Conservation (phyloP, 2,797 vertebrate genomes). For the Ceryle rudis region DNA sequence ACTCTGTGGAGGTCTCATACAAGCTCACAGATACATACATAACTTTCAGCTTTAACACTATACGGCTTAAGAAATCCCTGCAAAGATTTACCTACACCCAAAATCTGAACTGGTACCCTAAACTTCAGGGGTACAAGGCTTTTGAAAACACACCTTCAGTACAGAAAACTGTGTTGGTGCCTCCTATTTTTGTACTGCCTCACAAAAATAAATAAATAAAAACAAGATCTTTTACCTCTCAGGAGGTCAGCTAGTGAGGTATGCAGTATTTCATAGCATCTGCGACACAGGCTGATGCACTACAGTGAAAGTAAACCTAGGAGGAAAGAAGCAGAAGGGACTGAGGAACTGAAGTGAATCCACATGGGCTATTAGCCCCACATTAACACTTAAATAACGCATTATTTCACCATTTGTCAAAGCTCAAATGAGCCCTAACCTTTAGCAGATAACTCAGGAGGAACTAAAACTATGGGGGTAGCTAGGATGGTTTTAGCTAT, state of each 20-base stretch:
- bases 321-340: neutral
- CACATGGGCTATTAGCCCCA: conserved; percentile 52
- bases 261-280: conserved; percentile 28
- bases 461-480: neutral
- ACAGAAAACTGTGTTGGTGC: neutral
- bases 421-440: conserved; percentile 17
- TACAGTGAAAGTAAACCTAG: conserved; percentile 62
- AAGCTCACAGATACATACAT: neutral
- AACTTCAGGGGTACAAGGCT: neutral
- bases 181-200: neutral
- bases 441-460: conserved; percentile 15
- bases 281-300: conserved; percentile 47
- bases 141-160: neutral
- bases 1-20: neutral
- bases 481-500: neutral
- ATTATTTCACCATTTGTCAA: conserved; percentile 53
- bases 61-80: neutral
- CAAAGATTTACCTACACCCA: neutral
- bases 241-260: conserved; percentile 10
- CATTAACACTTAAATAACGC: conserved; percentile 38
- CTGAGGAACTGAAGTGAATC: conserved; percentile 47
- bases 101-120: neutral
- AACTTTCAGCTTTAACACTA: neutral
- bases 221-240: conserved; percentile 1
- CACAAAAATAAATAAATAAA: neutral